Percentiles rank a stretch among this genome's conserved stretches.
phyloP scores from a whole-genome alignment of 1,140 invertebrate genomes.

The Lepidostoma basale region DNA sequence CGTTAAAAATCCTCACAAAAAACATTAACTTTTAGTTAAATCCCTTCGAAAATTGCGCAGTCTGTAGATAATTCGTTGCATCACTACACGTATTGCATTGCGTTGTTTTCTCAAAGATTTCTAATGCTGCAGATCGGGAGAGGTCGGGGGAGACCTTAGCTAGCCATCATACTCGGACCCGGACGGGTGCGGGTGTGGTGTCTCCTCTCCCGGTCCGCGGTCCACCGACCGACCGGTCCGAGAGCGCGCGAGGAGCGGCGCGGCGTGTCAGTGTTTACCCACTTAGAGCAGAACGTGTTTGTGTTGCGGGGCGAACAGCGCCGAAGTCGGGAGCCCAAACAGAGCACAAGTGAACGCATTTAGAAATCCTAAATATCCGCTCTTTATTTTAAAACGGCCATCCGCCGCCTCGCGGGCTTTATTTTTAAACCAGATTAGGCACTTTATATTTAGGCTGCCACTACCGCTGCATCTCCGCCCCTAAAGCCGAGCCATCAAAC shows the following conservation, averaged over 20 bases:
- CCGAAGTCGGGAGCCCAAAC: background rate
- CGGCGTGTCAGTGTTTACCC: background rate
- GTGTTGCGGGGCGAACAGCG: background rate
- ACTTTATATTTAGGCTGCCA: slow-evolving; percentile 1
- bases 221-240: background rate
- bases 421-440: slow-evolving; percentile 3
- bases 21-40: no score
- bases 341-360: no score
- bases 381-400: slow-evolving; percentile 5
- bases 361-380: background rate
- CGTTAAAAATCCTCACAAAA: no score
- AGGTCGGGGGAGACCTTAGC: background rate
- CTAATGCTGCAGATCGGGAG: no score
- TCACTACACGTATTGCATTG: no score
- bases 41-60: no score
- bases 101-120: no score
- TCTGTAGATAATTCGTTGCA: no score
- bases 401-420: background rate
- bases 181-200: no score
- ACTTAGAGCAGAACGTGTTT: background rate
- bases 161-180: no score
- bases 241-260: background rate
- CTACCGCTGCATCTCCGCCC: background rate
- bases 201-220: no score
- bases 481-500: background rate